phyloP scores from a whole-genome alignment of 2,888 invertebrate species.

The Harpalus rubripes region DNA sequence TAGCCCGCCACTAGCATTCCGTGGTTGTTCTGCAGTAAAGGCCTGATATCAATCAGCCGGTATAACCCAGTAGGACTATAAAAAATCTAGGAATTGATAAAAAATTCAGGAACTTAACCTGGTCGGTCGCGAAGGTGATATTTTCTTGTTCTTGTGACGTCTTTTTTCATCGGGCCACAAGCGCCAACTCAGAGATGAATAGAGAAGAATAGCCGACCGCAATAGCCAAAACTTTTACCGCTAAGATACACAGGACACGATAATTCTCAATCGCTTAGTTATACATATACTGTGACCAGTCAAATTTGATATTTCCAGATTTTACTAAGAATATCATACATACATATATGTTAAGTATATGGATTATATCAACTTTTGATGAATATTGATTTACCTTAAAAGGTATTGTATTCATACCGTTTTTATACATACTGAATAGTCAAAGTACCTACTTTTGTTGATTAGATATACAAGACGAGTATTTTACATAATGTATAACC shows the following conservation, averaged over 20 bases:
- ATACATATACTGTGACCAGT: no score
- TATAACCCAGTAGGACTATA: slow-evolving; percentile 38
- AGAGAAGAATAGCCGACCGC: slow-evolving; percentile 4
- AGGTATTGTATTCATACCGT: no score
- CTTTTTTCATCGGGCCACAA: slow-evolving; percentile 29
- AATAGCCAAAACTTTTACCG: slow-evolving; percentile 8
- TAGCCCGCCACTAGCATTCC: slow-evolving; percentile 42
- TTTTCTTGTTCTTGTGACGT: slow-evolving; percentile 57
- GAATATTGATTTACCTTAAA: no score
- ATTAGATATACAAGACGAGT: no score
- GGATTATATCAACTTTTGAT: no score
- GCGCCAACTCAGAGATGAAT: slow-evolving; percentile 10
- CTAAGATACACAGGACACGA: neutral
- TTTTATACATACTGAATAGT: no score
- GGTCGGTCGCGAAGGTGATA: slow-evolving; percentile 51
- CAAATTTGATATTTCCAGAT: no score
- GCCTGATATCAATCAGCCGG: slow-evolving; percentile 42
- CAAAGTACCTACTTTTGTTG: no score
- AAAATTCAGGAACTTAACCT: slow-evolving; percentile 61
- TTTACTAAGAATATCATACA: no score
- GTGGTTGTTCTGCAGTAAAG: slow-evolving; percentile 14
- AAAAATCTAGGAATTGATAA: slow-evolving; percentile 59
- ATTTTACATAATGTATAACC: no score
- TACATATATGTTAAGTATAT: no score
- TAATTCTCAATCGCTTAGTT: no score